Conservation (phyloP, 2,797 vertebrate species). For the Psittacula echo region DNA sequence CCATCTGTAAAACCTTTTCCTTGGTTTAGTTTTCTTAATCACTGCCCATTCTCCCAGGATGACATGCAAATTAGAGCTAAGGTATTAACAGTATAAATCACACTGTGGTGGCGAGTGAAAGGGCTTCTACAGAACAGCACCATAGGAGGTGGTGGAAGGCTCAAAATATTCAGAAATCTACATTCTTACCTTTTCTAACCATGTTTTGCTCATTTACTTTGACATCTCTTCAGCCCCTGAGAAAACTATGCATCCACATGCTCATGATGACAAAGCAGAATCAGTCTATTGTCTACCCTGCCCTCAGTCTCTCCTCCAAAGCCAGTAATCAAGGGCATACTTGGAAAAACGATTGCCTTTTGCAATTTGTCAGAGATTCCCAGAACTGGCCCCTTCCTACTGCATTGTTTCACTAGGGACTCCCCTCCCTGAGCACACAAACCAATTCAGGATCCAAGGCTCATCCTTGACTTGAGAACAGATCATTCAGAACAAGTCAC, state of each 20-base stretch:
- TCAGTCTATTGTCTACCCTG: not conserved
- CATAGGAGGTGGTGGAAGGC: not conserved
- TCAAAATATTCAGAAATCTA: slow-evolving; percentile 32
- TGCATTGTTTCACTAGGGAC: not conserved
- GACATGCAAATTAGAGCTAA: slow-evolving; percentile 57
- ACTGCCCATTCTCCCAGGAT: slow-evolving; percentile 8
- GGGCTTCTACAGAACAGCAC: not conserved
- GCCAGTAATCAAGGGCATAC: not conserved
- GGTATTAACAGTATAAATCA: slow-evolving; percentile 60
- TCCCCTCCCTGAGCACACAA: not conserved
- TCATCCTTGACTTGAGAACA: not conserved
- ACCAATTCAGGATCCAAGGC: not conserved
- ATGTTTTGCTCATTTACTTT: not conserved
- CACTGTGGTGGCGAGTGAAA: not conserved
- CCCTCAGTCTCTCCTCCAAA: not conserved
- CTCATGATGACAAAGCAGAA: slow-evolving; percentile 53
- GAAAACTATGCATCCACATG: not conserved
- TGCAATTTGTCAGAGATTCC: not conserved
- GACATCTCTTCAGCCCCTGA: not conserved
- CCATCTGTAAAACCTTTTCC: not conserved
- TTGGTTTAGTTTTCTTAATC: slow-evolving; percentile 28
- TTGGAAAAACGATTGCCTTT: not conserved
- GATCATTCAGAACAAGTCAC: not conserved
- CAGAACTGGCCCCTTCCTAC: not conserved
- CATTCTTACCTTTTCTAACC: not conserved